Percentiles rank a stretch among this genome's conserved stretches.
phyloP scores from a whole-genome alignment of 2,888 invertebrate species.

The Rotaria magnacalcarata region DNA sequence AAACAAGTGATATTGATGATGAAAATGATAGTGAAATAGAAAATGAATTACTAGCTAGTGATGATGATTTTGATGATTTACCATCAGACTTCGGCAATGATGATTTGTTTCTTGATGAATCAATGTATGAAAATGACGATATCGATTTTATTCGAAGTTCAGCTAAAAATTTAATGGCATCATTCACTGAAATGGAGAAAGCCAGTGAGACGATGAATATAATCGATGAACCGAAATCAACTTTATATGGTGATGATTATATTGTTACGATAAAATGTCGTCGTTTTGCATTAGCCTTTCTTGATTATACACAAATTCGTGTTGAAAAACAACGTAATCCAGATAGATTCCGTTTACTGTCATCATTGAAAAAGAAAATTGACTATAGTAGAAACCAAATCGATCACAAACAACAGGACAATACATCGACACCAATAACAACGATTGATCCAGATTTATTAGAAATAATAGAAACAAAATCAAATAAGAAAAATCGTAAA shows the following conservation, averaged over 20 bases:
- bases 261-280: neutral
- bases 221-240: neutral
- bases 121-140: neutral
- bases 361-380: neutral
- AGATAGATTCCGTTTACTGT: neutral
- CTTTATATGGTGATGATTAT: slow-evolving; percentile 36
- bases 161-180: slow-evolving; percentile 23
- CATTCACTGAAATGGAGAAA: neutral
- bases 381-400: neutral
- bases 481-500: neutral
- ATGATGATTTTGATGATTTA: slow-evolving; percentile 10
- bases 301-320: slow-evolving; percentile 10
- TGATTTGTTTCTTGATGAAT: slow-evolving; percentile 10
- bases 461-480: neutral
- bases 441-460: neutral
- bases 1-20: neutral
- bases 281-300: slow-evolving; percentile 25
- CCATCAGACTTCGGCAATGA: neutral
- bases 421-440: neutral
- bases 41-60: neutral
- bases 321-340: slow-evolving; percentile 1
- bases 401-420: neutral
- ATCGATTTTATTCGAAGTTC: neutral
- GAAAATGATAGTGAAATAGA: neutral
- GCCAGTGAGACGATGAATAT: neutral